Evolutionary conservation across 64 coral and sea anemone genomes (phyloP).

Genomic region (Porites lutea): DNA sequence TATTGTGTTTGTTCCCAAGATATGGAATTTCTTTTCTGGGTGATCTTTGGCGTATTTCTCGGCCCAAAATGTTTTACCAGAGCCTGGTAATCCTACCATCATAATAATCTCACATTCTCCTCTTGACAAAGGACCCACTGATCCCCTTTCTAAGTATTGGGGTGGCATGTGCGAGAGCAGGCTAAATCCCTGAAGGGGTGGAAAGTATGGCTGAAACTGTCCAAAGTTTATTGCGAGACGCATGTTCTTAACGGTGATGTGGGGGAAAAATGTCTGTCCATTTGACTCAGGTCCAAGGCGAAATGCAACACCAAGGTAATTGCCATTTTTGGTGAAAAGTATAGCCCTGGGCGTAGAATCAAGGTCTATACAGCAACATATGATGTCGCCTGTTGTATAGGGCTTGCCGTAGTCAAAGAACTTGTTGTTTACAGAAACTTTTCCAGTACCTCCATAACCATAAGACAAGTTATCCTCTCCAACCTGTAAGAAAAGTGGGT

Average conservation of each 20-base stretch:
- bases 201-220: constrained; percentile 43
- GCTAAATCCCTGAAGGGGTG: constrained; percentile 66
- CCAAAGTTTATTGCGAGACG: constrained; percentile 82
- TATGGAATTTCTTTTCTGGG: constrained; percentile 78
- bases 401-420: constrained; percentile 89
- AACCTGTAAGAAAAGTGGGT: constrained; percentile 3
- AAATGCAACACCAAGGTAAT: constrained; percentile 83
- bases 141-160: constrained; percentile 43
- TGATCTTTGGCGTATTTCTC: constrained; percentile 77
- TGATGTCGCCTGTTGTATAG: constrained; percentile 75
- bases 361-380: constrained; percentile 80
- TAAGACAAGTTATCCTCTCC: constrained; percentile 89
- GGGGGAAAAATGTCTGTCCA: constrained; percentile 79
- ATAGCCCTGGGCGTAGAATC: constrained; percentile 66
- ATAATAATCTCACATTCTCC: constrained; percentile 85
- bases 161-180: constrained; percentile 62
- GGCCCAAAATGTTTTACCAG: constrained; percentile 88
- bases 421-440: constrained; percentile 85
- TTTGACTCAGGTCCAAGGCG: constrained; percentile 70
- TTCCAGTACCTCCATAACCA: constrained; percentile 92
- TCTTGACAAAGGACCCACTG: constrained; percentile 51
- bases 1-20: constrained; percentile 87
- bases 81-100: constrained; percentile 91
- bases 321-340: constrained; percentile 90
- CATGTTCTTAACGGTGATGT: constrained; percentile 96